These are phyloP conservation scores for Periplaneta americana DNA, from an alignment of 1,140 invertebrate genomes.

Conservation along the genomic window DNA sequence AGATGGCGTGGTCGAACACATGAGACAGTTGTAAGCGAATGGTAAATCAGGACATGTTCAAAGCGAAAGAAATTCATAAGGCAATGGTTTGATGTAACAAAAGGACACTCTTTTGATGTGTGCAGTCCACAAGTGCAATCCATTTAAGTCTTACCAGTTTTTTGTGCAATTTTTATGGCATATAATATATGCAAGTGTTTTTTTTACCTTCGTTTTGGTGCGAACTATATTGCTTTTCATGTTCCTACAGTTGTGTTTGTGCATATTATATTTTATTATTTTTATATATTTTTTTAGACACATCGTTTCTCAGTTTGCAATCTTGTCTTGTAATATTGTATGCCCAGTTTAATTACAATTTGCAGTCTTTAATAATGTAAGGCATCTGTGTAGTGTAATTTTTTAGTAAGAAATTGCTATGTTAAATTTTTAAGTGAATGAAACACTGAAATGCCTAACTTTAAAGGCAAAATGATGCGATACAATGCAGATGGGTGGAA, in stretches of 20 bases:
- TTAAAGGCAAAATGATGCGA: background rate
- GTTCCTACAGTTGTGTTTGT: no score
- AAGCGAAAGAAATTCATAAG: no score
- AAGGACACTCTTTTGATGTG: no score
- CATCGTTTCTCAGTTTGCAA: background rate
- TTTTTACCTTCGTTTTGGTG: background rate
- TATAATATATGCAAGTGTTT: no score
- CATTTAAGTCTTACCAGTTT: background rate
- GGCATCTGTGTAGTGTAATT: background rate
- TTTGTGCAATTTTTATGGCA: background rate
- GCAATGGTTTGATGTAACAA: no score
- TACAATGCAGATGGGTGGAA: no score
- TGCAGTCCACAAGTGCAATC: background rate
- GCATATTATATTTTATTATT: no score
- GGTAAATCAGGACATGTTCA: no score
- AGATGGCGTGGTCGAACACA: no score
- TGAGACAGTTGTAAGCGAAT: no score
- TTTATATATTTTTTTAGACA: no score
- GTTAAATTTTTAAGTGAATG: background rate
- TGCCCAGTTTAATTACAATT: background rate
- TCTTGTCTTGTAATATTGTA: background rate
- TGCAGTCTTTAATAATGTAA: background rate
- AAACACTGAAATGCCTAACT: background rate
- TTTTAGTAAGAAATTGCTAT: background rate
- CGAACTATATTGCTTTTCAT: no score